These are phyloP conservation scores for Camptogramma bilineatum DNA, from an alignment of 2,888 invertebrate genomes.

Conservation along the genomic window DNA sequence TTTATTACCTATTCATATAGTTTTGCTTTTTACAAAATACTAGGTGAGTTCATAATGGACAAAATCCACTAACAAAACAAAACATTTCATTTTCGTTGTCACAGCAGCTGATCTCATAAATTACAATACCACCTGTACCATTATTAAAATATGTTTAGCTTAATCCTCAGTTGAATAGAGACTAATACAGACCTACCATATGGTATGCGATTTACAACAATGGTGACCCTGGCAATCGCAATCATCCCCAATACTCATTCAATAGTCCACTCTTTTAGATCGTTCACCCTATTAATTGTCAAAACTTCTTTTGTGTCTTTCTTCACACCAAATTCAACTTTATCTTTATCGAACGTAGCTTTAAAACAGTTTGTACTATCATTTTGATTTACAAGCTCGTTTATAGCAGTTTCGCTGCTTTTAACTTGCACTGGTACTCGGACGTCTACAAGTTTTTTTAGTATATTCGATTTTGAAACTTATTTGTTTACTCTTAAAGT, in stretches of 20 bases:
- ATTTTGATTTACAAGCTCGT: slow-evolving; percentile 61
- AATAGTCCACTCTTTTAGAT: slow-evolving; percentile 72
- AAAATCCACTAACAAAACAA: background rate
- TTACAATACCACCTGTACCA: slow-evolving; percentile 65
- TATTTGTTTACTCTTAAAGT: slow-evolving; percentile 38
- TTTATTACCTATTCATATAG: too few species aligned
- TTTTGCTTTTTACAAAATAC: too few species aligned
- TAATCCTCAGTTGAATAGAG: slow-evolving; percentile 61
- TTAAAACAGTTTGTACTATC: slow-evolving; percentile 38
- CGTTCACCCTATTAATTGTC: slow-evolving; percentile 80
- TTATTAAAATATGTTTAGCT: slow-evolving; percentile 77
- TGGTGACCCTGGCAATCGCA: slow-evolving; percentile 61
- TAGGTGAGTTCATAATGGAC: background rate
- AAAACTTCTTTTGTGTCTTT: slow-evolving; percentile 57
- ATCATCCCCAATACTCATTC: slow-evolving; percentile 73
- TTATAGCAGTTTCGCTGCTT: slow-evolving; percentile 66
- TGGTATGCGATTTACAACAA: slow-evolving; percentile 74
- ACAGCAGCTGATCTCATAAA: slow-evolving; percentile 48
- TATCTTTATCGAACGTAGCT: slow-evolving; percentile 36
- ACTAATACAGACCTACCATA: slow-evolving; percentile 76
- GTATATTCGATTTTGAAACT: slow-evolving; percentile 45
- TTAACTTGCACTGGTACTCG: slow-evolving; percentile 65
- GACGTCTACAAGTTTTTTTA: slow-evolving; percentile 42
- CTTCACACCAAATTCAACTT: slow-evolving; percentile 45
- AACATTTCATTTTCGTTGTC: background rate